phyloP scores from a whole-genome alignment of 2,797 vertebrate species.

The Enteromius treurensis region DNA sequence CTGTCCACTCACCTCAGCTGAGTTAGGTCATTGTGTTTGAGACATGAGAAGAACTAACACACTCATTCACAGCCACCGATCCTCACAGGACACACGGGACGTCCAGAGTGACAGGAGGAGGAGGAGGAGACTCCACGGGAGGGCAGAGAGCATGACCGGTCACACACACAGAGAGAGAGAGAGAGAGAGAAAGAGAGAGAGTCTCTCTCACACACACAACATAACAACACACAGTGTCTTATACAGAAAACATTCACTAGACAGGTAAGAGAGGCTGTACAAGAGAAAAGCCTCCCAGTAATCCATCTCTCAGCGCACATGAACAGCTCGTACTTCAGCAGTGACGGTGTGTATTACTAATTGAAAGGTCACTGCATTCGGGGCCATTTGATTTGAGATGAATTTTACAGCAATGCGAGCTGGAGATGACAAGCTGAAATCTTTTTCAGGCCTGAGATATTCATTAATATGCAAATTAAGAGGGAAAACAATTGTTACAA shows the following conservation, averaged over 20 bases:
- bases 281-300: not conserved
- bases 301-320: not conserved
- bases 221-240: not conserved
- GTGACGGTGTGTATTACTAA: not conserved
- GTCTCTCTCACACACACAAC: too few relatives aligned
- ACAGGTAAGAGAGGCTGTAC: not conserved
- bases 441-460: not conserved
- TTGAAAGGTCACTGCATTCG: slow-evolving; percentile 54
- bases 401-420: slow-evolving; percentile 20
- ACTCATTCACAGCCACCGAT: slow-evolving; percentile 77
- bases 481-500: not conserved
- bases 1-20: slow-evolving; percentile 23
- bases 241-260: not conserved
- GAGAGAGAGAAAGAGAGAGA: too few relatives aligned
- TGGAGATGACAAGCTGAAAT: not conserved
- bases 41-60: slow-evolving; percentile 25
- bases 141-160: slow-evolving; percentile 43
- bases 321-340: not conserved
- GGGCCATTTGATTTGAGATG: slow-evolving; percentile 4
- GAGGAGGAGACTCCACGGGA: slow-evolving; percentile 50
- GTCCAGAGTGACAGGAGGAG: not conserved
- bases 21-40: not conserved
- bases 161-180: too few relatives aligned
- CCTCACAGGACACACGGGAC: slow-evolving; percentile 61
- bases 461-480: not conserved